phyloP scores from a whole-genome alignment of 2,888 invertebrate species.

The Dynastes maya region DNA sequence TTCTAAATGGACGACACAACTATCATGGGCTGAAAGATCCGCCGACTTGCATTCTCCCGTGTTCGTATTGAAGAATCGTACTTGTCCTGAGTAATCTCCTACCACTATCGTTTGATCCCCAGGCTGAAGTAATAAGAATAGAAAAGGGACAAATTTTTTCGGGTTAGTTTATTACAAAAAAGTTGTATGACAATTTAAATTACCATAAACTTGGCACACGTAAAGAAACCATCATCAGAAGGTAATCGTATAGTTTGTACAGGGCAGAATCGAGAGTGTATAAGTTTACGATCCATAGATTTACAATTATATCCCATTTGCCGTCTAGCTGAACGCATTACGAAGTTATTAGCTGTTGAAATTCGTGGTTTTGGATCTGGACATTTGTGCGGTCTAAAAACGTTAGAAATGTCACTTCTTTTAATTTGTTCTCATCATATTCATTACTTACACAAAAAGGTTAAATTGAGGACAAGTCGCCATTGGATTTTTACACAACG shows the following conservation, averaged over 20 bases:
- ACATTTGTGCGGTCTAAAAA: constrained; percentile 92
- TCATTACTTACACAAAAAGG: constrained; percentile 79
- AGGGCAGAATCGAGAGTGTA: constrained; percentile 88
- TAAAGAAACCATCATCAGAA: constrained; percentile 83
- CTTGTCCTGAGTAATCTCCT: constrained; percentile 93
- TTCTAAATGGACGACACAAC: constrained; percentile 88
- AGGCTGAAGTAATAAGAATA: constrained; percentile 65
- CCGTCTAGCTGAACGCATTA: constrained; percentile 75
- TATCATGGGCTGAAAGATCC: constrained; percentile 85
- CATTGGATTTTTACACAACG: constrained; percentile 98
- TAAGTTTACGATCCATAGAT: constrained; percentile 84
- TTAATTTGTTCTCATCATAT: constrained; percentile 4
- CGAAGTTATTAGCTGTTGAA: constrained; percentile 81
- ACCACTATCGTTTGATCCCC: constrained; percentile 77
- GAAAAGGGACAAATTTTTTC: neutral
- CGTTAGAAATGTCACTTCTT: constrained; percentile 41
- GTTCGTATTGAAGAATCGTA: constrained; percentile 89
- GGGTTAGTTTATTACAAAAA: neutral
- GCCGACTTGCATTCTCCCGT: constrained; percentile 87
- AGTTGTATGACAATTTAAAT: constrained; percentile 22
- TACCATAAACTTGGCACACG: constrained; percentile 72
- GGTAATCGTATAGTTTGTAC: constrained; percentile 81
- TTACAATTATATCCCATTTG: constrained; percentile 74
- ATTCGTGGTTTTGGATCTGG: constrained; percentile 87
- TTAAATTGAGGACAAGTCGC: constrained; percentile 98